phyloP scores from a whole-genome alignment of 2,797 vertebrate genomes.

The Arnoldichthys spilopterus region DNA sequence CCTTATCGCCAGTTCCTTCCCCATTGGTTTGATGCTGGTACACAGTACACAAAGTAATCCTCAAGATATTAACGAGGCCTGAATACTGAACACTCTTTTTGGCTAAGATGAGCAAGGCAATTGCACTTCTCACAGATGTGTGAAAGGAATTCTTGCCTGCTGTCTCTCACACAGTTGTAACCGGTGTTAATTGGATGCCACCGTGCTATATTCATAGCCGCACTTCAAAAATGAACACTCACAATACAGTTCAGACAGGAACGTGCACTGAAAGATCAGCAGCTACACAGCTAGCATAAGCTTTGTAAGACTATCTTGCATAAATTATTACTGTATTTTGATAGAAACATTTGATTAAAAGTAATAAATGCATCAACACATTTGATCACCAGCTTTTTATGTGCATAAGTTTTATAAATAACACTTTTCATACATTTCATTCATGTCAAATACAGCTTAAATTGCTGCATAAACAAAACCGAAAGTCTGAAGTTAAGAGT shows the following conservation, averaged over 20 bases:
- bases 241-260: background rate
- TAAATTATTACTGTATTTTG: constrained; percentile 2
- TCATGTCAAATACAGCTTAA: too few species aligned
- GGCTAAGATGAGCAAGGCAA: constrained; percentile 27
- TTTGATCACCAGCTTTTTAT: constrained; percentile 6
- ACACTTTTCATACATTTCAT: too few species aligned
- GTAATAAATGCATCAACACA: constrained; percentile 22
- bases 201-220: constrained; percentile 42
- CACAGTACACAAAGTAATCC: too few species aligned
- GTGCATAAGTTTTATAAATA: too few species aligned
- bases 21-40: too few species aligned
- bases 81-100: constrained; percentile 30
- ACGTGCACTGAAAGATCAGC: background rate
- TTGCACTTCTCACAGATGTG: constrained; percentile 42
- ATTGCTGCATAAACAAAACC: too few species aligned
- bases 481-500: too few species aligned
- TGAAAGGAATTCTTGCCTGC: constrained; percentile 34
- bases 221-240: background rate
- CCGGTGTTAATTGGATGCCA: constrained; percentile 55
- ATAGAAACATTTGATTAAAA: constrained; percentile 24
- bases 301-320: background rate
- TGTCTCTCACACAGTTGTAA: constrained; percentile 25
- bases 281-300: background rate
- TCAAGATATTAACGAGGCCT: background rate
- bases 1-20: too few species aligned